A percentile compares a stretch with the other conserved stretches of the same genome.
Conservation (phyloP, 1,140 invertebrate genomes). For the Drosophila kikkawai region DNA sequence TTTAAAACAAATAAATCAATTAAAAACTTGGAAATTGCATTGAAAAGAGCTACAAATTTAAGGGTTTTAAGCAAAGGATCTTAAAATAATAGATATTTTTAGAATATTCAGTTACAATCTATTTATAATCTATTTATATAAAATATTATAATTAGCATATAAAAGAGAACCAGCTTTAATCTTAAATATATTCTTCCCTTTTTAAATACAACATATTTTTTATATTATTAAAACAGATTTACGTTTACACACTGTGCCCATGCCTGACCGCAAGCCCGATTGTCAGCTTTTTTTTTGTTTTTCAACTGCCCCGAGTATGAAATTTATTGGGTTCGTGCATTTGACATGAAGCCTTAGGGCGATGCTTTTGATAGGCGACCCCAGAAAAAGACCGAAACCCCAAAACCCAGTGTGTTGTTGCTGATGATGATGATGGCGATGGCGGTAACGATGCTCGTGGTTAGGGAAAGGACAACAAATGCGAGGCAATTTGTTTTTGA, state of each 20-base stretch:
- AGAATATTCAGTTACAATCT: neutral
- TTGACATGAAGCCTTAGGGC: slow-evolving; percentile 79
- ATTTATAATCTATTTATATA: neutral
- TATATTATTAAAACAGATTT: neutral
- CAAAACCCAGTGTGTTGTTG: slow-evolving; percentile 38
- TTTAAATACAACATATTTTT: neutral
- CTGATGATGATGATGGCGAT: slow-evolving; percentile 19
- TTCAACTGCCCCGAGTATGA: slow-evolving; percentile 46
- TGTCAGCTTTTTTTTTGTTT: slow-evolving; percentile 47
- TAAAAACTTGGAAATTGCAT: neutral
- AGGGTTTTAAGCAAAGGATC: neutral
- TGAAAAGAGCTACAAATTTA: neutral
- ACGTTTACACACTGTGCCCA: slow-evolving; percentile 27
- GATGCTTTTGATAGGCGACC: slow-evolving; percentile 60
- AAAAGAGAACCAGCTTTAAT: neutral
- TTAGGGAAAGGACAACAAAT: slow-evolving; percentile 26
- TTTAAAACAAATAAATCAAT: neutral
- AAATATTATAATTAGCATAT: neutral
- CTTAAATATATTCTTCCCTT: neutral
- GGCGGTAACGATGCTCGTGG: neutral
- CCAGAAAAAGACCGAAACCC: slow-evolving; percentile 17
- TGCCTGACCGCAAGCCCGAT: slow-evolving; percentile 47
- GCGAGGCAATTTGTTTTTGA: slow-evolving; percentile 25
- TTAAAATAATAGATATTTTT: neutral
- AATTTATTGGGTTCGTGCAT: slow-evolving; percentile 77